Evolutionary conservation across 1,140 invertebrate species (phyloP).

Genomic region (Habropoda laboriosa): DNA sequence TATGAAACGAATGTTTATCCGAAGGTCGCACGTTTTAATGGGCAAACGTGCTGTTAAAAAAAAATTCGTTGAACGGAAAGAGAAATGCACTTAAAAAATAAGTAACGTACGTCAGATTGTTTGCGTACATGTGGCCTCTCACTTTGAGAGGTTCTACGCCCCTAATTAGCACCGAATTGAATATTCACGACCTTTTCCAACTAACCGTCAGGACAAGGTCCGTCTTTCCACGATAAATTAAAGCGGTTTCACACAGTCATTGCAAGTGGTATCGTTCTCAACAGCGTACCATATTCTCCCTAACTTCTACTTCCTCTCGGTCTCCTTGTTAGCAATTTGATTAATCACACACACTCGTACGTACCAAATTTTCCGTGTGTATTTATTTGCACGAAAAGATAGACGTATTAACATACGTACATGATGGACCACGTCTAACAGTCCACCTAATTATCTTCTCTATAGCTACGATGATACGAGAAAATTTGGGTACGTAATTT

Average conservation of each 20-base stretch:
- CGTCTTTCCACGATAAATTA: conserved; percentile 35
- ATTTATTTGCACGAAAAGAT: no score
- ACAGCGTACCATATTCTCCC: neutral
- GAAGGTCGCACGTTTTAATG: neutral
- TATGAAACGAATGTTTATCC: no score
- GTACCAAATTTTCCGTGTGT: neutral
- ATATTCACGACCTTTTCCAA: conserved; percentile 49
- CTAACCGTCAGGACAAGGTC: conserved; percentile 21
- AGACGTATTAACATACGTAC: no score
- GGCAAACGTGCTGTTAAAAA: neutral
- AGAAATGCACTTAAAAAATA: neutral
- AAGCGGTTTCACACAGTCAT: conserved; percentile 9
- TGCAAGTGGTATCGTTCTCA: neutral
- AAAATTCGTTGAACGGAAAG: no score
- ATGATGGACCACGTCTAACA: no score
- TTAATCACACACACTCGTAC: neutral
- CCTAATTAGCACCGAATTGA: conserved; percentile 39
- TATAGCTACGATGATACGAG: no score
- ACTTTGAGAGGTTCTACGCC: conserved; percentile 1
- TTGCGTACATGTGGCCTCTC: conserved; percentile 5
- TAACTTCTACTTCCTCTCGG: neutral
- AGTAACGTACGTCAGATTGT: neutral
- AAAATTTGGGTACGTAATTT: no score
- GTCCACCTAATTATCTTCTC: no score
- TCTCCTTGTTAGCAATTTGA: neutral